These are phyloP conservation scores for Leucozona laternaria DNA, from an alignment of 2,888 invertebrate genomes.

Conservation along the genomic window DNA sequence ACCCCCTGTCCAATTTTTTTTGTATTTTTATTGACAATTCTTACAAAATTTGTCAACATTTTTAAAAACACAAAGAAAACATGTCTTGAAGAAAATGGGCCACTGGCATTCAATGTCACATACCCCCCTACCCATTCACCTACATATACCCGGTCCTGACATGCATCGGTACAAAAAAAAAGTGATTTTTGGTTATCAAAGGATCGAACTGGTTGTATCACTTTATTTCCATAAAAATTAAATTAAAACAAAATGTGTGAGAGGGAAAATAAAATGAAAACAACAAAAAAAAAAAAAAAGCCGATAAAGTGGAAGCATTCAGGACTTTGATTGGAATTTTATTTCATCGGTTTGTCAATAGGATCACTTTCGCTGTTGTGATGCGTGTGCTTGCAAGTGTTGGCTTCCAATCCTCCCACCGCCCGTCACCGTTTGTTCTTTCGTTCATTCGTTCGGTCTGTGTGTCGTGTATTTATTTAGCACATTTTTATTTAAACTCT, in stretches of 20 bases:
- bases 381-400: constrained; percentile 15
- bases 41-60: no score
- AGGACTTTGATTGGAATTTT: constrained; percentile 61
- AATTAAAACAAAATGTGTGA: constrained; percentile 24
- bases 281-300: background rate
- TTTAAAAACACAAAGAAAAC: background rate
- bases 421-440: background rate
- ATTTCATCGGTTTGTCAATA: constrained; percentile 59
- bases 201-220: constrained; percentile 63
- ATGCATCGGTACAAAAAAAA: background rate
- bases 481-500: constrained; percentile 22
- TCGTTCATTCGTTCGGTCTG: background rate
- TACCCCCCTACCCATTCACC: background rate
- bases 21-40: no score
- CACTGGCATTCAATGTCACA: background rate
- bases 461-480: constrained; percentile 37
- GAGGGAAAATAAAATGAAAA: background rate
- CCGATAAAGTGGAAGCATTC: constrained; percentile 61
- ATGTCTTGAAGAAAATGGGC: background rate
- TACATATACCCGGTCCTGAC: background rate
- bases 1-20: no score
- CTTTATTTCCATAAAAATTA: constrained; percentile 43
- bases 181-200: constrained; percentile 50
- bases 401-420: no score
- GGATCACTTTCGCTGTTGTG: constrained; percentile 68